Evolutionary conservation across 2,888 invertebrate genomes (phyloP).

Genomic region (Chrysolina americana): DNA sequence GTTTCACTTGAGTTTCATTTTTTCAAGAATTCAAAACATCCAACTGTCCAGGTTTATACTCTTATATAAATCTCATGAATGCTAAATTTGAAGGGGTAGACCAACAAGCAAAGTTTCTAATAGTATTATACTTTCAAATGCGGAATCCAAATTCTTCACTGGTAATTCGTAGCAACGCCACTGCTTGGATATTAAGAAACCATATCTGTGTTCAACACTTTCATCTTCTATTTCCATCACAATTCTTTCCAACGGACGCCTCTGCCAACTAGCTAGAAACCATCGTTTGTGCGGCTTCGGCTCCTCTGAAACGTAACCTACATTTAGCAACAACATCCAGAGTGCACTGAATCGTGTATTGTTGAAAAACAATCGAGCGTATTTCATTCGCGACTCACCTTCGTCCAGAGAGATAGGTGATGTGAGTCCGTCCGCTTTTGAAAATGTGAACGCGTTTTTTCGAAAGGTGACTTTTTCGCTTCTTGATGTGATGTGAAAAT

Average conservation of each 20-base stretch:
- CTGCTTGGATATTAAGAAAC: constrained; percentile 7
- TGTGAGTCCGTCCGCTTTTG: constrained; percentile 27
- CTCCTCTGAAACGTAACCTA: constrained; percentile 40
- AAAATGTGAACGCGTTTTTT: constrained; percentile 39
- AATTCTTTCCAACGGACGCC: constrained; percentile 22
- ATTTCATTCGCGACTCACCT: constrained; percentile 38
- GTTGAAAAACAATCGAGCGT: constrained; percentile 45
- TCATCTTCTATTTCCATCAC: constrained; percentile 25
- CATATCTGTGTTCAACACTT: constrained; percentile 12
- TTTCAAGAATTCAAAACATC: no score
- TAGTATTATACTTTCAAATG: no score
- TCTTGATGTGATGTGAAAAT: constrained; percentile 19
- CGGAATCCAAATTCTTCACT: not conserved
- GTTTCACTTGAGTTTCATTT: no score
- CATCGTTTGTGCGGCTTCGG: constrained; percentile 35
- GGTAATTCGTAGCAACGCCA: not conserved
- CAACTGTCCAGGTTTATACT: no score
- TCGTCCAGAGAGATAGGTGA: constrained; percentile 20
- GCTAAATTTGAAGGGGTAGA: no score
- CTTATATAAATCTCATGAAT: no score
- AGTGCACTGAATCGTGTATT: constrained; percentile 33
- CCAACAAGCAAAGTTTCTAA: no score
- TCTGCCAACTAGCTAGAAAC: constrained; percentile 35
- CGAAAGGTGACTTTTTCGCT: constrained; percentile 23
- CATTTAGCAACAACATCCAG: constrained; percentile 42